Conservation (phyloP, 2,888 invertebrate genomes). For the Synanthedon tipuliformis region DNA sequence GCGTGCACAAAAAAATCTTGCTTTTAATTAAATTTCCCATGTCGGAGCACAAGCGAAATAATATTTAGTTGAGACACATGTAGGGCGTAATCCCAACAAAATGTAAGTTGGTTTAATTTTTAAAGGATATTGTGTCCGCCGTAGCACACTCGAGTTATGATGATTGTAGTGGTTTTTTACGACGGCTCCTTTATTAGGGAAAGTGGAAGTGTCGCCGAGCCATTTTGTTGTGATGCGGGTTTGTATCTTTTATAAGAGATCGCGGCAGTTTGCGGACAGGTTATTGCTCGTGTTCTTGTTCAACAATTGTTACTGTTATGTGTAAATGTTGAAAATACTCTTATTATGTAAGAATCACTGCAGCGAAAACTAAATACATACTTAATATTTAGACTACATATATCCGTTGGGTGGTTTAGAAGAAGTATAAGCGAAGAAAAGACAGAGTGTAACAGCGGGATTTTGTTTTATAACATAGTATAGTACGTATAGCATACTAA, state of each 20-base stretch:
- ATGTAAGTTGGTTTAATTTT: constrained; percentile 35
- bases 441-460: too few species aligned
- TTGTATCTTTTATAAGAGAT: constrained; percentile 49
- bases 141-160: constrained; percentile 43
- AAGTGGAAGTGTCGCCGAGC: constrained; percentile 42
- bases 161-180: constrained; percentile 67
- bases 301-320: constrained; percentile 20
- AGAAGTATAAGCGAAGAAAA: too few species aligned
- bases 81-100: neutral
- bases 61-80: neutral
- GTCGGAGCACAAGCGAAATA: constrained; percentile 5
- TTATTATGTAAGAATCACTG: too few species aligned
- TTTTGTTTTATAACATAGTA: too few species aligned
- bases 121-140: constrained; percentile 35
- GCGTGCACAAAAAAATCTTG: constrained; percentile 25
- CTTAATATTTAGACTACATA: too few species aligned
- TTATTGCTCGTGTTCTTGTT: constrained; percentile 43
- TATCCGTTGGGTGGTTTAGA: too few species aligned
- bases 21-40: constrained; percentile 27
- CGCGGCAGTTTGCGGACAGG: constrained; percentile 36
- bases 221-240: constrained; percentile 34
- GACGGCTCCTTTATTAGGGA: constrained; percentile 53
- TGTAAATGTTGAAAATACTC: neutral
- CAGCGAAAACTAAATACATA: too few species aligned
- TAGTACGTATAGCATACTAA: too few species aligned